Evolutionary conservation across 2,797 vertebrate species (phyloP).

Genomic region (Mallotus villosus): DNA sequence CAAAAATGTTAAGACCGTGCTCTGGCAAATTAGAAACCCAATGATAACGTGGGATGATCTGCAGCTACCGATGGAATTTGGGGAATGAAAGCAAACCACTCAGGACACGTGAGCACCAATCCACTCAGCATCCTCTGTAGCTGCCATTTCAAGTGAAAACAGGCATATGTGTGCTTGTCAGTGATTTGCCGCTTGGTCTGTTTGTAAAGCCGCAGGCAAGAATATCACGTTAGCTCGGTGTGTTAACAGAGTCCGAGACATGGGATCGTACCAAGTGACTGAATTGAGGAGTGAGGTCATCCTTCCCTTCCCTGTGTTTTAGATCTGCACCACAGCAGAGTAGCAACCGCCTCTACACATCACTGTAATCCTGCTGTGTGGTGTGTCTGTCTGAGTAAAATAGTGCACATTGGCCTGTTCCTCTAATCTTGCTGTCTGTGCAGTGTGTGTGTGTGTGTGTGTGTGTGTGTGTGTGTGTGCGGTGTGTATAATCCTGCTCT

Average conservation of each 20-base stretch:
- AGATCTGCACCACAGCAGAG: slow-evolving; percentile 8
- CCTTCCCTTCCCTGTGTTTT: slow-evolving; percentile 8
- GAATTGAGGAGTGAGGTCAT: slow-evolving; percentile 38
- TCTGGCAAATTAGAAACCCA: neutral
- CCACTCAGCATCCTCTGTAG: neutral
- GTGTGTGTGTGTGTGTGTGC: slow-evolving; percentile 30
- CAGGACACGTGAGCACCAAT: neutral
- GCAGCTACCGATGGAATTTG: too few species aligned
- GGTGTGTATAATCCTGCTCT: slow-evolving; percentile 39
- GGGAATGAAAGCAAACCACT: too few species aligned
- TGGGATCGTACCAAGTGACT: slow-evolving; percentile 31
- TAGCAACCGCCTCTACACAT: neutral
- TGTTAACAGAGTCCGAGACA: slow-evolving; percentile 20
- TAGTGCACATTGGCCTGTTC: slow-evolving; percentile 27
- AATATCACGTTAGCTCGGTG: slow-evolving; percentile 29
- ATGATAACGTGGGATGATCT: neutral
- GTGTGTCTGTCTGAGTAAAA: slow-evolving; percentile 18
- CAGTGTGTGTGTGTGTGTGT: slow-evolving; percentile 33
- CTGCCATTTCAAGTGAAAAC: neutral
- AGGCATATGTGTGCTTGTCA: neutral
- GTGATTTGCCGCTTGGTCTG: neutral
- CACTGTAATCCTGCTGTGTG: slow-evolving; percentile 21
- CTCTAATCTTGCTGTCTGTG: slow-evolving; percentile 40
- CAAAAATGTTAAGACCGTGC: neutral
- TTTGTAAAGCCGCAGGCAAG: slow-evolving; percentile 19